Evolutionary conservation across 2,888 invertebrate species (phyloP).

Genomic region (Macrosiphum euphorbiae): DNA sequence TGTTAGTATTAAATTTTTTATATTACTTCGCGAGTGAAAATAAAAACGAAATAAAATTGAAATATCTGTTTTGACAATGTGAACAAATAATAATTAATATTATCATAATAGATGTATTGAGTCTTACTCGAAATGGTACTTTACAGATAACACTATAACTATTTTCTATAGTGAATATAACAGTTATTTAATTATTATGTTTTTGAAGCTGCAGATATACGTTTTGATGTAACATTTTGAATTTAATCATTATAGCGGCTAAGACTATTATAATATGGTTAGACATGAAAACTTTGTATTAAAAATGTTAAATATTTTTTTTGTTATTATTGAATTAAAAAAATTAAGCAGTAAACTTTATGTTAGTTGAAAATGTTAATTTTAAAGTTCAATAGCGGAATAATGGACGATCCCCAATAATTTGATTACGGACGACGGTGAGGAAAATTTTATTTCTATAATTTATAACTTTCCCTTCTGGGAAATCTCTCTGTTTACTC

Average conservation of each 20-base stretch:
- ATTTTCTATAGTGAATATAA: too few species aligned
- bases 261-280: not conserved
- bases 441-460: constrained; percentile 38
- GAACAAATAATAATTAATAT: not conserved
- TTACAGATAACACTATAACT: not conserved
- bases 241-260: too few species aligned
- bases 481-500: constrained; percentile 33
- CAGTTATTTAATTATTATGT: too few species aligned
- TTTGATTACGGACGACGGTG: constrained; percentile 34
- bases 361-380: constrained; percentile 20
- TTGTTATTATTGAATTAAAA: not conserved
- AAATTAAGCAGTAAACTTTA: not conserved
- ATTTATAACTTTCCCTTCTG: constrained; percentile 45
- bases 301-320: not conserved
- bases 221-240: too few species aligned
- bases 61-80: not conserved
- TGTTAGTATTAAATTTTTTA: not conserved
- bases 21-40: not conserved
- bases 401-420: constrained; percentile 26
- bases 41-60: not conserved
- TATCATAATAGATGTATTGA: not conserved
- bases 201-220: too few species aligned
- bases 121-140: not conserved
- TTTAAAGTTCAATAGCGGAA: constrained; percentile 32
- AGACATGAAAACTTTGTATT: not conserved